Conservation (phyloP, 2,113 vertebrate species). For the Sardina pilchardus region DNA sequence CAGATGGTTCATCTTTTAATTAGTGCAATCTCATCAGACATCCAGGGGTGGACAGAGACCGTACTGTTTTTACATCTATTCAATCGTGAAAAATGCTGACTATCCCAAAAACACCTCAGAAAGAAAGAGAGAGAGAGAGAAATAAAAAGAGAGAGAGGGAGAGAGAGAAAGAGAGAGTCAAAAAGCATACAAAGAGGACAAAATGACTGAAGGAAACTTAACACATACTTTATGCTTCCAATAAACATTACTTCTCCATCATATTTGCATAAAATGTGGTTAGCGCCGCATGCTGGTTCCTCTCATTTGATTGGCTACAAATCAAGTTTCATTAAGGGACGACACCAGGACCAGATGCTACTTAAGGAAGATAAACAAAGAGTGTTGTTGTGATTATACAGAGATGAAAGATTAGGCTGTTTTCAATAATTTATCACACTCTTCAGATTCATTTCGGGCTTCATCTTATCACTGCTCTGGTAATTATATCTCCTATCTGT, state of each 20-base stretch:
- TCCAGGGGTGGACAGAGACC: constrained; percentile 24
- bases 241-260: constrained; percentile 7
- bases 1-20: constrained; percentile 54
- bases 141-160: not conserved
- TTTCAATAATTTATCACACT: constrained; percentile 47
- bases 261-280: constrained; percentile 14
- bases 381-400: constrained; percentile 45
- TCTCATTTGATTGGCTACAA: constrained; percentile 43
- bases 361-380: constrained; percentile 55
- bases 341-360: constrained; percentile 52
- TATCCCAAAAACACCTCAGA: not conserved
- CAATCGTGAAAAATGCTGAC: constrained; percentile 21
- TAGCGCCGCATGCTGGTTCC: not conserved
- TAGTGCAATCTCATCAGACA: constrained; percentile 42
- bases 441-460: constrained; percentile 21
- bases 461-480: constrained; percentile 19
- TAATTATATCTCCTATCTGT: constrained; percentile 44
- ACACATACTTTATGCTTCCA: not conserved
- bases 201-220: not conserved
- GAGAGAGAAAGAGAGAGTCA: not conserved
- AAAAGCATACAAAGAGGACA: not conserved
- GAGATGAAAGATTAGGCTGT: constrained; percentile 46
- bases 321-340: constrained; percentile 45
- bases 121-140: not conserved
- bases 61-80: constrained; percentile 14